Conservation (phyloP, 2,888 invertebrate genomes). For the Drosophila rellima region DNA sequence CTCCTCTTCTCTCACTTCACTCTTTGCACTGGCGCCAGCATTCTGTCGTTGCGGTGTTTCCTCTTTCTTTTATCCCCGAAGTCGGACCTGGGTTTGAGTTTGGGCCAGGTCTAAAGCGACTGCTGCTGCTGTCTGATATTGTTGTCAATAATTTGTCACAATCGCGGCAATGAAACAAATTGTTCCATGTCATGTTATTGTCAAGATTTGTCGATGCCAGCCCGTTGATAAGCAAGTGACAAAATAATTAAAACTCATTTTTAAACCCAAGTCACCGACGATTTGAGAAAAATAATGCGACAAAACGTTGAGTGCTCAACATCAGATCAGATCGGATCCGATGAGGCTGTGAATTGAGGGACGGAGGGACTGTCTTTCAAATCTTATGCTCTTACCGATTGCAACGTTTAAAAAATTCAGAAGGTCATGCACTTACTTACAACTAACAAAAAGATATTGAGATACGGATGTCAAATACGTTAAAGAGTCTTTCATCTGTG, state of each 20-base stretch:
- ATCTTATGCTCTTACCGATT: conserved; percentile 11
- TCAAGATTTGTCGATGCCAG: conserved; percentile 74
- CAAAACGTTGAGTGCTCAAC: conserved; percentile 61
- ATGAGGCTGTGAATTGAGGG: conserved; percentile 3
- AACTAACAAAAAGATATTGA: conserved; percentile 50
- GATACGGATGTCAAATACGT: conserved; percentile 26
- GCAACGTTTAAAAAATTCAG: conserved; percentile 40
- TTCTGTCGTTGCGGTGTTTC: conserved; percentile 46
- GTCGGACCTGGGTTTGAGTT: conserved; percentile 16
- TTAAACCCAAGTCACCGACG: conserved; percentile 34
- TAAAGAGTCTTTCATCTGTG: background rate
- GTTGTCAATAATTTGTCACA: conserved; percentile 85
- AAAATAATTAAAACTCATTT: conserved; percentile 79
- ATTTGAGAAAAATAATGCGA: conserved; percentile 41
- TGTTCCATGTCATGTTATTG: conserved; percentile 84
- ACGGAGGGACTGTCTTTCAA: background rate
- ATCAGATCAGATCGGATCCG: conserved; percentile 17
- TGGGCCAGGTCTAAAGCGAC: conserved; percentile 37
- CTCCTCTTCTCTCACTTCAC: conserved; percentile 12
- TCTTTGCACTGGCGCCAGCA: conserved; percentile 59
- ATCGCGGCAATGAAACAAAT: conserved; percentile 80
- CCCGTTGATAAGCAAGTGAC: conserved; percentile 74
- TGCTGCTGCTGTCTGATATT: conserved; percentile 54
- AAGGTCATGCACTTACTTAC: conserved; percentile 65
- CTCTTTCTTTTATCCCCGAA: conserved; percentile 12